phyloP scores from a whole-genome alignment of 2,888 invertebrate genomes.

The Metalampra italica region DNA sequence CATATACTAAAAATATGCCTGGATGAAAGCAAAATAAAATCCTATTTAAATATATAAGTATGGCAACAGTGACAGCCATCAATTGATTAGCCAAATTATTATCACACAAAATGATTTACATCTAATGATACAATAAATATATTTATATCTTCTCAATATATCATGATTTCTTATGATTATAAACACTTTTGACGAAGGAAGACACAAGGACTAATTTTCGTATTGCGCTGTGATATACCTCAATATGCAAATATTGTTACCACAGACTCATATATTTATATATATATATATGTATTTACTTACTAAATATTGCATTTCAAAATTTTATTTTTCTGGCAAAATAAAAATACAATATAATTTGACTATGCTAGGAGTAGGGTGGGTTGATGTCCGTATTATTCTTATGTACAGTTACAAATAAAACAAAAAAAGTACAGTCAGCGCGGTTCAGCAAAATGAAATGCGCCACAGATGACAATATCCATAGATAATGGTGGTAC shows the following conservation, averaged over 20 bases:
- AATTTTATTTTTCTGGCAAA: conserved; percentile 6
- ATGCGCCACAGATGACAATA: no score
- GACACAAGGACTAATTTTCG: no score
- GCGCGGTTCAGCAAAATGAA: background rate
- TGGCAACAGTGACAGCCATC: conserved; percentile 1
- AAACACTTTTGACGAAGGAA: background rate
- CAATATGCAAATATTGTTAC: background rate
- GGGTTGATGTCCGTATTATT: conserved; percentile 70
- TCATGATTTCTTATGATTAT: no score
- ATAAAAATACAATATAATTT: conserved; percentile 8
- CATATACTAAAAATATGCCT: no score
- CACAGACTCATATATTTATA: background rate
- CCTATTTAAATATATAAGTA: background rate
- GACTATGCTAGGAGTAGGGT: conserved; percentile 62
- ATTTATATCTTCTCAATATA: background rate
- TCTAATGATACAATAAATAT: background rate
- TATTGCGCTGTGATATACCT: no score
- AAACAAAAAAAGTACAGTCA: conserved; percentile 17
- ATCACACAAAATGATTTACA: conserved; percentile 4
- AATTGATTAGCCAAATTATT: conserved; percentile 2
- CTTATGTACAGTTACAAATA: conserved; percentile 44
- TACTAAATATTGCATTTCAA: conserved; percentile 1
- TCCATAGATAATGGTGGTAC: no score
- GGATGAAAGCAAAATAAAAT: background rate
- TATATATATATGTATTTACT: background rate